Evolutionary conservation across 2,113 vertebrate genomes (phyloP), one percentile per base, ranked within the genome.

Genomic region (Amazona guildingii): DNA sequence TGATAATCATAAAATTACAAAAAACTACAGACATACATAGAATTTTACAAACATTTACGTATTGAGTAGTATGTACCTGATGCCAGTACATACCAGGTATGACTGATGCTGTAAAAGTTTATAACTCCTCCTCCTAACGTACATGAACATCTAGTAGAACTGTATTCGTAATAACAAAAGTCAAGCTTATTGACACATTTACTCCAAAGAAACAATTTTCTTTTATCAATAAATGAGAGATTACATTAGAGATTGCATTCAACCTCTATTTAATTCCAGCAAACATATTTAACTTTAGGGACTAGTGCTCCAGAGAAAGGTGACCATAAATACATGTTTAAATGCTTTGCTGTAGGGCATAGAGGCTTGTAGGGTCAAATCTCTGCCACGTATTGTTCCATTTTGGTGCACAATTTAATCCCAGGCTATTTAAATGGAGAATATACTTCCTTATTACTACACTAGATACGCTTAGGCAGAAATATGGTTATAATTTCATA

Each of bases 401-500:
- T 91, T 95, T 90, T 79, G 84, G 51, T 49, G 57, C 52, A 78
- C 44, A 79, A 37, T 92, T 94, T 86, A 92, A 69, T 81, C 91
- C 49, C 78, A 91, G 74, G 44, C 67, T 62, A 88, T 76, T 92
- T 83, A 94, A 91, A 89, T 66, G 61, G 43, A 83, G 78, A 77
- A 57, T 55, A 24, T 44, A 61, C 51, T 83, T 81, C 61, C 46
- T 85, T 93, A 90, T 94, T 91, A 83, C 89, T 72, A 46, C 54
- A 80, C 48, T 57, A 79, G 86, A 67, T 91, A 94, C 15, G 39
- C 77, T 84, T 49, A 77, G 77, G 70, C 70, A 94, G 91, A 96
- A 93, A 92, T 94, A 91, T 0, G 4, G 83, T 81, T 83, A 75
- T 83, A 93, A 83, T 88, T 91, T 88, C 90, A 91, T 91, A 93